Conservation (phyloP, 2,113 vertebrate genomes). For the Hiodon tergisus region DNA sequence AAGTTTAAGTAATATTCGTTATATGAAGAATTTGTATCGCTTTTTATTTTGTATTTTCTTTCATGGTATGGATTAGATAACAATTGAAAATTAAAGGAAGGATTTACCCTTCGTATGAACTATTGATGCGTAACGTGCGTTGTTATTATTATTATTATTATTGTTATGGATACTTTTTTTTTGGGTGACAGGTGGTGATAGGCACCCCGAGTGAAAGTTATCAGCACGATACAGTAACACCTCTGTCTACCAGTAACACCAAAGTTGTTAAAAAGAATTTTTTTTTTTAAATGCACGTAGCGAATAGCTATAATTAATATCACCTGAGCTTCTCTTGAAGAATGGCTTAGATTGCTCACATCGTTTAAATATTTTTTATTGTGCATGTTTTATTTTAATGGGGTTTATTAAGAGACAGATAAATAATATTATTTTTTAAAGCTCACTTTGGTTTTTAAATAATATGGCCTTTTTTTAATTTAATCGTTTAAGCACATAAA, state of each 20-base stretch:
- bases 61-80: not conserved
- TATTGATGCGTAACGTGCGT: not conserved
- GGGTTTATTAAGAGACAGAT: not conserved
- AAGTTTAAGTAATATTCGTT: conserved; percentile 62
- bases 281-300: not conserved
- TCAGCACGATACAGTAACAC: not conserved
- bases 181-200: conserved; percentile 33
- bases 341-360: not conserved
- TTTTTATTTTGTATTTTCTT: conserved; percentile 14
- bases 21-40: conserved; percentile 26
- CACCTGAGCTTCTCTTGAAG: not conserved
- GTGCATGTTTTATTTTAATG: not conserved
- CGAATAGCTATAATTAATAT: not conserved
- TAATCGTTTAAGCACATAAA: not conserved
- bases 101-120: not conserved
- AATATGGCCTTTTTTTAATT: not conserved
- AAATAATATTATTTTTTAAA: too few species aligned
- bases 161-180: conserved; percentile 7
- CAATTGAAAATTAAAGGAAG: not conserved
- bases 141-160: conserved; percentile 8
- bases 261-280: conserved; percentile 2
- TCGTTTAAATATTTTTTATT: not conserved
- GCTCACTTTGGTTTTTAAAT: too few species aligned
- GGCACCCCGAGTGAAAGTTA: not conserved
- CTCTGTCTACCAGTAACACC: not conserved